phyloP scores from a whole-genome alignment of 30 jellyfish, hydroid and myxozoan genomes.

The Hydra vulgaris region DNA sequence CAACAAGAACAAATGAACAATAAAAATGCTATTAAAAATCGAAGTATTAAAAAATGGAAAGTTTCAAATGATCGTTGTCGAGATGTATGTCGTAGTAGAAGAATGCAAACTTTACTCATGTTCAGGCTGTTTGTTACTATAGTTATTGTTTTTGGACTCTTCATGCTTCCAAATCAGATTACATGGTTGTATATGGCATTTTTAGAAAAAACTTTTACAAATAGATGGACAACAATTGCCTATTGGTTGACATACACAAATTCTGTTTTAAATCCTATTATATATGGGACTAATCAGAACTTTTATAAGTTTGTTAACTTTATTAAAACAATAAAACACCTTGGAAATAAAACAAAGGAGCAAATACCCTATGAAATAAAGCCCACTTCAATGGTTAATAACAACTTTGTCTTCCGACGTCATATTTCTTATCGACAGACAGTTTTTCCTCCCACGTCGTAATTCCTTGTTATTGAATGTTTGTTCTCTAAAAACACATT shows the following conservation, averaged over 20 bases:
- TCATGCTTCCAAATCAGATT: constrained; percentile 47
- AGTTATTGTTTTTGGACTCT: constrained; percentile 36
- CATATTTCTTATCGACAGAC: background rate
- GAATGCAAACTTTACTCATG: constrained; percentile 26
- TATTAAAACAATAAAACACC: no score
- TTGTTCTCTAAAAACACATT: background rate
- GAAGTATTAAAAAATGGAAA: background rate
- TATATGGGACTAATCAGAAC: constrained; percentile 31
- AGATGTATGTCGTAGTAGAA: background rate
- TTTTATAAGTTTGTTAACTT: background rate
- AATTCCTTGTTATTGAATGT: background rate
- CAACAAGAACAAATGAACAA: background rate
- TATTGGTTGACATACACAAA: constrained; percentile 48
- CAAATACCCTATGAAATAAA: background rate
- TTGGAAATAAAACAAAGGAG: background rate
- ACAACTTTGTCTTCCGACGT: background rate
- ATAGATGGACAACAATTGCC: constrained; percentile 7
- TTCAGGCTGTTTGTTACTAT: constrained; percentile 27
- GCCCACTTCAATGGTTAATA: background rate
- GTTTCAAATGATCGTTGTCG: background rate
- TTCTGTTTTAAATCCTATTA: constrained; percentile 45
- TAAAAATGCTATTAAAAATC: no score
- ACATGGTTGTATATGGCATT: constrained; percentile 38
- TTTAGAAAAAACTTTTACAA: background rate
- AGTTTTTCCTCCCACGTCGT: background rate